These are phyloP conservation scores for Aleadryas rufinucha DNA, from an alignment of 2,113 vertebrate genomes.

Conservation along the genomic window DNA sequence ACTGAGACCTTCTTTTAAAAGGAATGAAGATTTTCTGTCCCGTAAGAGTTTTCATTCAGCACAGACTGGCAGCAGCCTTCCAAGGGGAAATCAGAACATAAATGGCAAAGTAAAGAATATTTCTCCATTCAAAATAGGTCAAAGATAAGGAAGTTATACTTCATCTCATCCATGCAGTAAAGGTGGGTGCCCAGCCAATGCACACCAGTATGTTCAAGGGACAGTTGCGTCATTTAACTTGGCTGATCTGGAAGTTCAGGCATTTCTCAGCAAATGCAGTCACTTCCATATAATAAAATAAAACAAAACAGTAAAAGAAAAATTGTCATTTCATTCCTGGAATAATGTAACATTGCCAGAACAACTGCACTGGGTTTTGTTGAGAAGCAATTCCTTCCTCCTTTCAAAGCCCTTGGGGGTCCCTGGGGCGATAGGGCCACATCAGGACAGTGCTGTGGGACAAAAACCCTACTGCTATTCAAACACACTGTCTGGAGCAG, in stretches of 20 bases:
- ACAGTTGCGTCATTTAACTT: neutral
- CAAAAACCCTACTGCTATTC: neutral
- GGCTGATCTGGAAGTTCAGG: neutral
- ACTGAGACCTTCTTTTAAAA: neutral
- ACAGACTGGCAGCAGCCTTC: neutral
- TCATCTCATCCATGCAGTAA: rapidly evolving
- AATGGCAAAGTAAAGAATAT: neutral
- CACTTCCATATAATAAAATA: neutral
- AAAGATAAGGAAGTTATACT: neutral
- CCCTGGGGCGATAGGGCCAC: rapidly evolving
- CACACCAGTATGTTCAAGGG: neutral
- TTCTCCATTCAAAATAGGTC: neutral
- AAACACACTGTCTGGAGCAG: neutral
- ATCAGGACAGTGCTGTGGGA: neutral
- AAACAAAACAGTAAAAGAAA: neutral
- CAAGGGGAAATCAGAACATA: neutral
- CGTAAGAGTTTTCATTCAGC: neutral
- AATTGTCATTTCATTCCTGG: neutral
- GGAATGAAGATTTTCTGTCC: neutral
- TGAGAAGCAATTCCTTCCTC: neutral
- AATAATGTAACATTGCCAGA: rapidly evolving
- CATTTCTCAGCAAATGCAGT: neutral
- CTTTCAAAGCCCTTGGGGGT: neutral
- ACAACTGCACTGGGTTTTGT: neutral
- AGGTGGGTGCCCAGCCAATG: neutral